Percentiles rank a stretch among this genome's conserved stretches.
phyloP scores from a whole-genome alignment of 2,113 vertebrate genomes.

The Vulpes vulpes region DNA sequence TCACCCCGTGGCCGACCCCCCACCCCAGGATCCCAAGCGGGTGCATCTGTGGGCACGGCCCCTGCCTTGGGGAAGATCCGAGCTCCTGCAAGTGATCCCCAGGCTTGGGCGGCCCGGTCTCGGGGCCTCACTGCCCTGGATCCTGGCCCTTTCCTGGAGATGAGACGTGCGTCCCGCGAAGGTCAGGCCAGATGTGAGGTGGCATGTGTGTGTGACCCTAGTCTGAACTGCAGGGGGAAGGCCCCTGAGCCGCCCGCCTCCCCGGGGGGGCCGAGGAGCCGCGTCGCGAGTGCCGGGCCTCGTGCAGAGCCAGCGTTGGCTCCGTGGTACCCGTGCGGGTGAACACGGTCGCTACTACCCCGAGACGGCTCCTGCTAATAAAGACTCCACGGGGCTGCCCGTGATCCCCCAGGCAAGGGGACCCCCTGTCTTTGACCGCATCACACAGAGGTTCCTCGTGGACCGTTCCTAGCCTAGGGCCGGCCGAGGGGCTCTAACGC shows the following conservation, averaged over 20 bases:
- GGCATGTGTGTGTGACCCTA: background rate
- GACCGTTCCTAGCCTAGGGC: accelerated
- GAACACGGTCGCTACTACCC: background rate
- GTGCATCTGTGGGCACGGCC: too few relatives aligned
- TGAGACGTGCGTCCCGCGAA: background rate
- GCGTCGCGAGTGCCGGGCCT: accelerated
- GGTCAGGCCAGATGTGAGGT: background rate
- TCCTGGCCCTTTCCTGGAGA: background rate
- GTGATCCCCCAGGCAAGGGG: background rate
- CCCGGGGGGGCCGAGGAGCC: accelerated
- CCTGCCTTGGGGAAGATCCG: background rate
- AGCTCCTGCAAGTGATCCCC: background rate
- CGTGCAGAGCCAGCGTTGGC: accelerated
- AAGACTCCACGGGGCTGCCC: background rate
- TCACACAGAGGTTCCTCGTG: background rate
- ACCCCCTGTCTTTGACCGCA: background rate
- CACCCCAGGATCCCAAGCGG: accelerated
- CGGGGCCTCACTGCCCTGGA: too few relatives aligned
- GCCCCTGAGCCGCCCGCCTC: accelerated
- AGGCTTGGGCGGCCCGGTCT: background rate
- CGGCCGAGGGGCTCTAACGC: background rate
- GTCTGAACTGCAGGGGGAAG: background rate
- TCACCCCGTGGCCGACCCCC: too few relatives aligned
- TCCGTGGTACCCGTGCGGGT: accelerated
- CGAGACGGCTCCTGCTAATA: background rate